Percentiles rank a stretch among this genome's conserved stretches.
Evolutionary conservation across 2,888 invertebrate species (phyloP).

Genomic region (Apodemia zela): DNA sequence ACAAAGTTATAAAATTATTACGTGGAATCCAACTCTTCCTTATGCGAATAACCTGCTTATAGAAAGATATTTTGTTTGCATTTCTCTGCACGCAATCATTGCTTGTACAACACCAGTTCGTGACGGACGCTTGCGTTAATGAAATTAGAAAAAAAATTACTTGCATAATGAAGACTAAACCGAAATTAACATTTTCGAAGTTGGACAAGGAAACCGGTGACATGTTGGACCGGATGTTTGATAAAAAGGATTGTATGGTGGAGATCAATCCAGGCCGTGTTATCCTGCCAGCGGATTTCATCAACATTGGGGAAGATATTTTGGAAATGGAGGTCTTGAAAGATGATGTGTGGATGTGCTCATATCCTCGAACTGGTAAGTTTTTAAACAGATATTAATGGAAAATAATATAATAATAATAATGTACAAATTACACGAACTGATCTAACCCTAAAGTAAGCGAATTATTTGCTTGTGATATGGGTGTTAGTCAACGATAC

Average conservation of each 20-base stretch:
- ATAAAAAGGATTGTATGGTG: slow-evolving; percentile 84
- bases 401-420: too few species aligned
- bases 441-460: too few species aligned
- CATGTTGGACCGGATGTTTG: slow-evolving; percentile 84
- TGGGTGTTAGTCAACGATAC: too few species aligned
- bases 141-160: not conserved
- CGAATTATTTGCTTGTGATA: too few species aligned
- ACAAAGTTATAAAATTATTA: slow-evolving; percentile 15
- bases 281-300: slow-evolving; percentile 85
- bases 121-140: slow-evolving; percentile 32
- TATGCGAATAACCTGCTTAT: slow-evolving; percentile 47
- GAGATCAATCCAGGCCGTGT: slow-evolving; percentile 87
- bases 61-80: slow-evolving; percentile 46
- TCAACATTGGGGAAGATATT: slow-evolving; percentile 84
- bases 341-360: slow-evolving; percentile 92
- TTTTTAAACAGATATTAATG: slow-evolving; percentile 19
- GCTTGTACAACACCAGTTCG: slow-evolving; percentile 42
- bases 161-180: slow-evolving; percentile 59
- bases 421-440: too few species aligned
- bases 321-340: slow-evolving; percentile 85
- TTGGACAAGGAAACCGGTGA: slow-evolving; percentile 80
- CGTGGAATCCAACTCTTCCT: slow-evolving; percentile 21
- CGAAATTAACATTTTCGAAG: slow-evolving; percentile 76
- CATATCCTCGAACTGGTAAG: slow-evolving; percentile 93
- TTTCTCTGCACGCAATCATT: slow-evolving; percentile 49